Percentiles rank a stretch among this genome's conserved stretches.
phyloP scores from a whole-genome alignment of 1,140 invertebrate genomes.

The Orius insidiosus region DNA sequence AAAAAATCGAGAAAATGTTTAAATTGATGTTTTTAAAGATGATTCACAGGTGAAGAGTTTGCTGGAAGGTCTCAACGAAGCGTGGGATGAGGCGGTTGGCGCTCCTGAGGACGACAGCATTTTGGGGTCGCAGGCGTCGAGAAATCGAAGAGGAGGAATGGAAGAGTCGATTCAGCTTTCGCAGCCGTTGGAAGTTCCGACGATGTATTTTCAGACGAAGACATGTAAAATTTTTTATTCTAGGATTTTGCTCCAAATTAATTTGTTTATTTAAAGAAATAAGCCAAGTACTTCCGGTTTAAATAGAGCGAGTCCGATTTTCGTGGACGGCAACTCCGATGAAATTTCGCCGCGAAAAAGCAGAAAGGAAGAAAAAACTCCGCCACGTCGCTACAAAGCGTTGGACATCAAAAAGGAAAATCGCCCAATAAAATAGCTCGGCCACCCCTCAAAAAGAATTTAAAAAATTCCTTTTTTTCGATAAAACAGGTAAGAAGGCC shows the following conservation, averaged over 20 bases:
- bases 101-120: conserved; percentile 19
- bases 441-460: not conserved
- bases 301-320: not conserved
- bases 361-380: not conserved
- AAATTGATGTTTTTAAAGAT: conserved; percentile 5
- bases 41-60: conserved; percentile 11
- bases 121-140: conserved; percentile 15
- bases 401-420: conserved; percentile 13
- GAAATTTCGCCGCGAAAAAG: conserved; percentile 1
- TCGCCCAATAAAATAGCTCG: conserved; percentile 3
- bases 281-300: not conserved
- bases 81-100: conserved; percentile 3
- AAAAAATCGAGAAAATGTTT: too few species aligned
- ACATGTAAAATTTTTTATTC: not conserved
- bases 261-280: too few species aligned
- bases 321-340: conserved; percentile 11
- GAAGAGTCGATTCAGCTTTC: not conserved
- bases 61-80: conserved; percentile 4
- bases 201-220: not conserved
- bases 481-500: too few species aligned
- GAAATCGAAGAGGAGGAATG: not conserved
- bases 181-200: not conserved
- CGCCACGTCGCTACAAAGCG: conserved; percentile 11
- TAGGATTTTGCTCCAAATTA: too few species aligned
- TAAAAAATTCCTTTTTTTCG: too few species aligned